phyloP scores from a whole-genome alignment of 2,888 invertebrate genomes.

The Quadroppia sp. region DNA sequence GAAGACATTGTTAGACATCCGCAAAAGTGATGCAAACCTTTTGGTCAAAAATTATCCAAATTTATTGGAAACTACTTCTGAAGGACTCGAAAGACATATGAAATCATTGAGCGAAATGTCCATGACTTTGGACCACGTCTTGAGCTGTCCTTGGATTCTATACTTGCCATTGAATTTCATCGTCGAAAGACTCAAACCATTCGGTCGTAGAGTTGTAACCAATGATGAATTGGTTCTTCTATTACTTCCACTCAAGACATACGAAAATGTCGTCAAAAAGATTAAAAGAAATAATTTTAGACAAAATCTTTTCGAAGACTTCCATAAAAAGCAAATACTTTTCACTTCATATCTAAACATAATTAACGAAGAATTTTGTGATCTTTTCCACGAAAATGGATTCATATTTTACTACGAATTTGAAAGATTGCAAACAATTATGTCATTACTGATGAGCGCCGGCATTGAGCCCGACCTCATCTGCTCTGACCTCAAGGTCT shows the following conservation, averaged over 20 bases:
- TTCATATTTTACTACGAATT: constrained; percentile 25
- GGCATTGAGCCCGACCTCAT: neutral
- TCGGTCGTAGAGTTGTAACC: no score
- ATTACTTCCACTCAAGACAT: neutral
- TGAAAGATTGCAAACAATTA: constrained; percentile 1
- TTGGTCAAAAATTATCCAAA: constrained; percentile 9
- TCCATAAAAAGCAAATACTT: neutral
- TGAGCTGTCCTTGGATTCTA: constrained; percentile 23
- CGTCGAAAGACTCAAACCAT: neutral
- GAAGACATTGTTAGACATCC: constrained; percentile 6
- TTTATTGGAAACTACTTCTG: neutral
- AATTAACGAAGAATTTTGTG: constrained; percentile 26
- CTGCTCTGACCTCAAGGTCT: neutral
- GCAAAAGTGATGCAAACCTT: neutral
- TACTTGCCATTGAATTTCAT: constrained; percentile 5
- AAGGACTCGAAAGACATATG: neutral
- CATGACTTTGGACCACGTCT: neutral
- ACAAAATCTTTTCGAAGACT: neutral
- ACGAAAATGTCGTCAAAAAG: neutral
- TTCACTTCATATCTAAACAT: neutral
- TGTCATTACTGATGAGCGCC: neutral
- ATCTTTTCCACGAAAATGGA: constrained; percentile 5
- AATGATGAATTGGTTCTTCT: constrained; percentile 16
- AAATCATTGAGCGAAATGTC: neutral
- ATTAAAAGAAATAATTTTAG: neutral